A percentile compares a stretch with the other conserved stretches of the same genome.
Conservation (phyloP, 2,797 vertebrate genomes). For the Protosalanx chinensis region DNA sequence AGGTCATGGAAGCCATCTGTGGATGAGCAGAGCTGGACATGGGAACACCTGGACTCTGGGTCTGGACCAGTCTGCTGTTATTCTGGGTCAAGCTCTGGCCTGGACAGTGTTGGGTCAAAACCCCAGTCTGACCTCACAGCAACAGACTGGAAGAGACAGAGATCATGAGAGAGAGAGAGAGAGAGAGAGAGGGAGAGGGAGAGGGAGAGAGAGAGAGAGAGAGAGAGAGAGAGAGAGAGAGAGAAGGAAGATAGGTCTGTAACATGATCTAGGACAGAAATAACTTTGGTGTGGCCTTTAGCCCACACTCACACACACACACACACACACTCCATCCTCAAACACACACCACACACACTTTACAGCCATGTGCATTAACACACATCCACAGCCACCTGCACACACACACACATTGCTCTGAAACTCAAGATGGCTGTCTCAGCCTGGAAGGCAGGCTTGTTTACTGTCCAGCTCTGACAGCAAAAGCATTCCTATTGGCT, state of each 20-base stretch:
- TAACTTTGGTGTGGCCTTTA: conserved; percentile 28
- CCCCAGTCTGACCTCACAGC: not conserved
- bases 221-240: too few species aligned
- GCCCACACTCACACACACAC: conserved; percentile 12
- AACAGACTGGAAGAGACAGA: not conserved
- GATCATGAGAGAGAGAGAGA: not conserved
- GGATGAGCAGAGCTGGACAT: too few species aligned
- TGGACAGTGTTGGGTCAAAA: not conserved
- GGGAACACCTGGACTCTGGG: not conserved
- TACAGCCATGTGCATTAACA: too few species aligned
- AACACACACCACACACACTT: conserved; percentile 11
- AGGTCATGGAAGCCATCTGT: not conserved
- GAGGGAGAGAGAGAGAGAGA: not conserved
- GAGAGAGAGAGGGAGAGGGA: not conserved
- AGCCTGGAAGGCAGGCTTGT: too few species aligned
- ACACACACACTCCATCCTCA: conserved; percentile 18
- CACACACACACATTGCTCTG: not conserved
- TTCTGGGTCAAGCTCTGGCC: not conserved
- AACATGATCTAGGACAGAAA: conserved; percentile 60
- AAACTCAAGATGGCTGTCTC: too few species aligned
- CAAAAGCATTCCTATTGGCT: conserved; percentile 41
- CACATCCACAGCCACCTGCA: too few species aligned
- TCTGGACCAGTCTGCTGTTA: not conserved
- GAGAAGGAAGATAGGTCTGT: conserved; percentile 6
- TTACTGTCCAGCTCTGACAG: too few species aligned